Conservation (phyloP, 2,888 invertebrate genomes). For the Chymomyza amoena region DNA sequence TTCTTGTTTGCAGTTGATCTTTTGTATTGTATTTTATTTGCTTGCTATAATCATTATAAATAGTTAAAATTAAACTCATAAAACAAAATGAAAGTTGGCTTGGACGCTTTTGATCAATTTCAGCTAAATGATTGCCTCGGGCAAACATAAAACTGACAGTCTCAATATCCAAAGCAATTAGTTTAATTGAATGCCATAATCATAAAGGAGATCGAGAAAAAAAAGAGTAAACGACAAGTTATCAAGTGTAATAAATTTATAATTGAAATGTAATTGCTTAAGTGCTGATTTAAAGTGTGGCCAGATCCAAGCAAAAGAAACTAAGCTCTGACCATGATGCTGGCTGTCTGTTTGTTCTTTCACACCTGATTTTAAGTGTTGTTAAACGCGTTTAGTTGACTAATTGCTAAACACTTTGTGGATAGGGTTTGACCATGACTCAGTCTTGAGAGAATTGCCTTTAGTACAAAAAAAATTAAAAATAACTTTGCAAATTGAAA, state of each 20-base stretch:
- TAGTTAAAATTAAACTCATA: constrained; percentile 58
- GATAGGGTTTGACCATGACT: constrained; percentile 17
- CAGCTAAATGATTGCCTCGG: constrained; percentile 10
- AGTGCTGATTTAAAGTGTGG: constrained; percentile 7
- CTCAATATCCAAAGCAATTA: constrained; percentile 66
- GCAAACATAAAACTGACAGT: constrained; percentile 38
- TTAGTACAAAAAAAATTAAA: constrained; percentile 15
- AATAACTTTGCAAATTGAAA: constrained; percentile 49
- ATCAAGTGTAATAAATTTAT: constrained; percentile 47
- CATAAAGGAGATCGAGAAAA: constrained; percentile 41
- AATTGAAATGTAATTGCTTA: constrained; percentile 63
- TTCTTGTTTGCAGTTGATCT: constrained; percentile 30
- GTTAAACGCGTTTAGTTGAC: constrained; percentile 10
- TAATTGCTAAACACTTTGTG: not conserved
- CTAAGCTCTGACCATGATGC: not conserved
- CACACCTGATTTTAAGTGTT: not conserved
- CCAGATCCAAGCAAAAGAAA: constrained; percentile 19
- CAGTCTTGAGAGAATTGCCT: constrained; percentile 25
- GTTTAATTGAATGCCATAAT: constrained; percentile 65
- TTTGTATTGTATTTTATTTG: constrained; percentile 24
- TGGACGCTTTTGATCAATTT: not conserved
- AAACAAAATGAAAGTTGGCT: constrained; percentile 60
- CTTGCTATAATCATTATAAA: constrained; percentile 64
- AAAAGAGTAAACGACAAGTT: constrained; percentile 20
- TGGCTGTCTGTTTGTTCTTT: not conserved